Evolutionary conservation across 2,888 invertebrate genomes (phyloP).

Genomic region (Notocelia uddmanniana): DNA sequence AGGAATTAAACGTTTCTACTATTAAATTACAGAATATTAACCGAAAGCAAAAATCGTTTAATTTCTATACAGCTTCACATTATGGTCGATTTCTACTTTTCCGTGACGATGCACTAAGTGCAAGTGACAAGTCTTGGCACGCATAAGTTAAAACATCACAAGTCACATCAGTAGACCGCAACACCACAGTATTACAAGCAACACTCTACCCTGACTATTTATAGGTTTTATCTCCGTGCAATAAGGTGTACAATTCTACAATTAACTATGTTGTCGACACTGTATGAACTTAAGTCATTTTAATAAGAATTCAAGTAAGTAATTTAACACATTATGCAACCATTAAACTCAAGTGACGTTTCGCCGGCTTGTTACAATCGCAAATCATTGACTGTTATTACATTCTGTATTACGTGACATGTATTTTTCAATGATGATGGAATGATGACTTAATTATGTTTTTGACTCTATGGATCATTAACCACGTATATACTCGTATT

Average conservation of each 20-base stretch:
- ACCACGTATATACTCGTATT: background rate
- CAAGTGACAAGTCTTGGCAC: too few species aligned
- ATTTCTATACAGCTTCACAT: conserved; percentile 14
- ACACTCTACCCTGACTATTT: background rate
- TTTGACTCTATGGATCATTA: background rate
- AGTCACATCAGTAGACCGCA: background rate
- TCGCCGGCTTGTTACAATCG: background rate
- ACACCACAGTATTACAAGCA: too few species aligned
- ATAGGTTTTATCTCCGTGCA: background rate
- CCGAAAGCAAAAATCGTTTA: too few species aligned
- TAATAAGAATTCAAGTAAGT: background rate
- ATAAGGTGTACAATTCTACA: background rate
- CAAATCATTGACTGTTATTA: conserved; percentile 4
- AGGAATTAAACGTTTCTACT: too few species aligned
- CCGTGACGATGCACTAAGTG: conserved; percentile 33
- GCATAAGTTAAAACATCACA: background rate
- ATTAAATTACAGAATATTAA: too few species aligned
- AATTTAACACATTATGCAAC: conserved; percentile 21
- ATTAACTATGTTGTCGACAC: background rate
- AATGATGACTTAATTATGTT: background rate
- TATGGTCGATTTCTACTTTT: conserved; percentile 10
- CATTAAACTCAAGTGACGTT: background rate
- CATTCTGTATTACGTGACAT: background rate
- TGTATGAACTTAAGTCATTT: background rate
- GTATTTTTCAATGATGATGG: background rate